Percentiles rank a stretch among this genome's conserved stretches.
phyloP scores from a whole-genome alignment of 2,113 vertebrate species.

The Spilogale gracilis region DNA sequence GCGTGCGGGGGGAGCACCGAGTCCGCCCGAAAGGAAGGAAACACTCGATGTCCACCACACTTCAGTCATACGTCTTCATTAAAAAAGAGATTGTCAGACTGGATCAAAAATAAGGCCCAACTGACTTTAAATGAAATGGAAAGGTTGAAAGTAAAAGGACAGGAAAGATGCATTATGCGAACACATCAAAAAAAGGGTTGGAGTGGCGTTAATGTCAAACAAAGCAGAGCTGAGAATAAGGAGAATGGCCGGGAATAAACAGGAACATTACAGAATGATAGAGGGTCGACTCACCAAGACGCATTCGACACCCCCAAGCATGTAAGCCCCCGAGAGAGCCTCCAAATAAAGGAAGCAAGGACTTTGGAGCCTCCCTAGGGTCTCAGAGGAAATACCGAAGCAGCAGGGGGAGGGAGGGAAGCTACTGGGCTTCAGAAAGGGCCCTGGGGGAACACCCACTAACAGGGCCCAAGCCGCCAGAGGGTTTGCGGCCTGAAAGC shows the following conservation, averaged over 20 bases:
- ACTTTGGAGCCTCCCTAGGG: not conserved
- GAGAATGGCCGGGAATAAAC: no score
- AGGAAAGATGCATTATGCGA: not conserved
- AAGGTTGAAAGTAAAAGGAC: not conserved
- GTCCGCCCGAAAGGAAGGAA: no score
- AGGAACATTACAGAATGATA: not conserved
- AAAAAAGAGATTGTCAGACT: not conserved
- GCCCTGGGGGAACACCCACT: not conserved
- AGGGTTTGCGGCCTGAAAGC: not conserved
- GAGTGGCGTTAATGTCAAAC: not conserved
- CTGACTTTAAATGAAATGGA: not conserved
- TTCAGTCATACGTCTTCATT: no score
- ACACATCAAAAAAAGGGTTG: not conserved
- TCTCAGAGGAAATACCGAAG: no score
- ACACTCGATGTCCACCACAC: not conserved
- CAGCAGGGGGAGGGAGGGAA: not conserved
- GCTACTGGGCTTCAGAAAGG: no score
- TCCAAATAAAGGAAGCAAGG: not conserved
- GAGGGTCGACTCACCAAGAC: not conserved
- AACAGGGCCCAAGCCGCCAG: not conserved
- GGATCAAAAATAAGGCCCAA: not conserved
- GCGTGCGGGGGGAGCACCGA: no score
- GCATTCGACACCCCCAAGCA: no score
- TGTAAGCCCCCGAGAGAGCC: not conserved
- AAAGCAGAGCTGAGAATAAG: not conserved